These are phyloP conservation scores for Fringilla coelebs DNA, from an alignment of 2,797 vertebrate genomes.

Conservation along the genomic window DNA sequence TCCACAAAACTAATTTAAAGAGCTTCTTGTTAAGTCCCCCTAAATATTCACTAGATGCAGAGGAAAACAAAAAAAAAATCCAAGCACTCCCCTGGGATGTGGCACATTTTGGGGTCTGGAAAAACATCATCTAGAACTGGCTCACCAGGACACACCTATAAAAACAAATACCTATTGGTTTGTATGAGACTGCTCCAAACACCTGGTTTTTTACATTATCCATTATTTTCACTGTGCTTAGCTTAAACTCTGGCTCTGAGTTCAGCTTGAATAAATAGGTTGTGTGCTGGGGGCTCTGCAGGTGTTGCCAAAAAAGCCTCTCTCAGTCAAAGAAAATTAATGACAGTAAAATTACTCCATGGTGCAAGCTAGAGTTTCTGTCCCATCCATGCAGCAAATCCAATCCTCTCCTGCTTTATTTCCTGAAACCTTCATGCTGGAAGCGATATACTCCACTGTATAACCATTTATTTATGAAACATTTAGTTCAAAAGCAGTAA, in stretches of 20 bases:
- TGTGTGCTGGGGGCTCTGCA: background rate
- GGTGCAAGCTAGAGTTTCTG: background rate
- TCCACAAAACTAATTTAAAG: background rate
- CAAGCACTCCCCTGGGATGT: background rate
- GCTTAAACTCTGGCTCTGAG: background rate
- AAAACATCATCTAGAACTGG: background rate
- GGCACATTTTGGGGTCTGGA: background rate
- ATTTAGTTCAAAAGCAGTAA: background rate
- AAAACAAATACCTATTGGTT: background rate
- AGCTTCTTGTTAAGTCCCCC: background rate
- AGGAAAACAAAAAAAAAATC: slow-evolving; percentile 6
- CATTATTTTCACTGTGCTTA: background rate
- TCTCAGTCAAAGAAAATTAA: slow-evolving; percentile 1
- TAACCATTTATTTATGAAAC: background rate
- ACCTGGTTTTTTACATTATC: background rate
- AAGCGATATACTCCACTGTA: background rate
- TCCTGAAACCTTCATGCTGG: background rate
- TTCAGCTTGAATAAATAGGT: background rate
- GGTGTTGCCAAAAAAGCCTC: background rate
- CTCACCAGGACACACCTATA: background rate
- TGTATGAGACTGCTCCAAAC: background rate
- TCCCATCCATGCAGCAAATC: background rate
- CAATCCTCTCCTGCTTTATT: background rate
- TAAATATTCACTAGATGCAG: background rate
- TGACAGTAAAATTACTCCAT: background rate